Percentiles rank a stretch among this genome's conserved stretches.
These are phyloP conservation scores for Trichogramma dendrolimi DNA, from an alignment of 2,888 invertebrate species.

Conservation along the genomic window DNA sequence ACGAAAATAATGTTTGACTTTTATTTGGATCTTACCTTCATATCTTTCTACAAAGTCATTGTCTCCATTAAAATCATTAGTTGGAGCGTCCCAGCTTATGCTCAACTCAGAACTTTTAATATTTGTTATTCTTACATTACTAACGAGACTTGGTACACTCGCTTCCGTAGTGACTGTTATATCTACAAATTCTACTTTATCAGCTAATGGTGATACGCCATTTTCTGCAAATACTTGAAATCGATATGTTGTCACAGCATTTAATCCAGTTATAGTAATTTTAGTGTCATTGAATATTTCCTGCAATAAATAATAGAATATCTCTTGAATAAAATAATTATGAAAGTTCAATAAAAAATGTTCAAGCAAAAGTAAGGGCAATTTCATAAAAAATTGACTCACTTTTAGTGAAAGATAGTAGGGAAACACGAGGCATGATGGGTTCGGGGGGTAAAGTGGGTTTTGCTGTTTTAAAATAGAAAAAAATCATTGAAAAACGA, in stretches of 20 bases:
- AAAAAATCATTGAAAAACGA: too few species aligned
- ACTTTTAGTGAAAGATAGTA: too few species aligned
- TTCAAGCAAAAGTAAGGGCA: neutral
- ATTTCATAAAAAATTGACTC: neutral
- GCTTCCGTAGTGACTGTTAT: constrained; percentile 90
- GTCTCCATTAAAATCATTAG: constrained; percentile 61
- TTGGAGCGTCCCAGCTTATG: constrained; percentile 84
- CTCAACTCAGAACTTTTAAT: constrained; percentile 81
- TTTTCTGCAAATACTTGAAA: constrained; percentile 89
- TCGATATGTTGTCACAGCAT: constrained; percentile 87
- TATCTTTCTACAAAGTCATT: constrained; percentile 57
- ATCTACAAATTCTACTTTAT: constrained; percentile 71
- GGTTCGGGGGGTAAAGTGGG: too few species aligned
- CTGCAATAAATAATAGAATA: constrained; percentile 43
- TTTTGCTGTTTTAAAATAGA: too few species aligned
- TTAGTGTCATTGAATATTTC: constrained; percentile 85
- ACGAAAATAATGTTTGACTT: constrained; percentile 37
- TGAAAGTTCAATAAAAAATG: neutral
- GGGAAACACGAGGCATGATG: too few species aligned
- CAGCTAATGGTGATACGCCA: constrained; percentile 69
- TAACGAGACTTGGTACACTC: constrained; percentile 73
- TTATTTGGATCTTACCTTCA: constrained; percentile 48
- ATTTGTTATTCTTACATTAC: constrained; percentile 75
- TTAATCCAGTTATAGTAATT: constrained; percentile 85
- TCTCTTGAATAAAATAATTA: neutral